Evolutionary conservation across 2,888 invertebrate species (phyloP), one percentile per base, ranked within the genome.

Genomic region (Merodon equestris): DNA sequence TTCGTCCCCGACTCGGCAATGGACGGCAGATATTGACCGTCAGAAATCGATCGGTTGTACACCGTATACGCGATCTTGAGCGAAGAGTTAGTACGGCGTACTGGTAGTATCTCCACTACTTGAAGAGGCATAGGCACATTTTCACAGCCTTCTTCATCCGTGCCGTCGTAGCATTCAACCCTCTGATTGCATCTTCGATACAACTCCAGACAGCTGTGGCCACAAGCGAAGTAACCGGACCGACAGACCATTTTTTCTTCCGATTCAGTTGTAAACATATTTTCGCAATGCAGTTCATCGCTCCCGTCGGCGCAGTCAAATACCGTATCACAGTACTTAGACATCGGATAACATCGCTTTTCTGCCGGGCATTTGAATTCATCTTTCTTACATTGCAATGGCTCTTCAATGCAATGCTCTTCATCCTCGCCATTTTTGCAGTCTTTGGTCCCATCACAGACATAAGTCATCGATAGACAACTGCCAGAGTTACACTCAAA

Each of bases 161-260:
- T 91, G 9, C 92, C 93, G 84, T 96, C 95, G 76, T 91, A 90
- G 85, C 96, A 96, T 84, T 96, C 93, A 40, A 90, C 89, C 9
- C 90, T 90, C 0, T 92, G 92, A 86, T 96, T 92, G 86, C 96
- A 96, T 36, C 91, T 89, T 56, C 90, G 89, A 0, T 90, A 89
- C 14, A 91, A 84, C 0, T 93, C 91, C 18, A 93, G 86, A 85
- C 95, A 95, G 0, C 86, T 87, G 7, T 81, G 76, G 83, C 93
- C 92, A 83, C 93, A 93, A 0, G 89, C 88, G 85, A 93, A 92
- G 67, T 89, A 90, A 1, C 92, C 91, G 0, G 60, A 19, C n/a
- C 53, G 61, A 18, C 84, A 84, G 7, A 10, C 44, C 2, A 79
- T 12, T 18, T 47, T 64, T 27, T 66, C 17, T 3, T 19, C 0